Base-by-base conservation (phyloP, 2,113 vertebrate species). In the Pithys albifrons region DNA sequence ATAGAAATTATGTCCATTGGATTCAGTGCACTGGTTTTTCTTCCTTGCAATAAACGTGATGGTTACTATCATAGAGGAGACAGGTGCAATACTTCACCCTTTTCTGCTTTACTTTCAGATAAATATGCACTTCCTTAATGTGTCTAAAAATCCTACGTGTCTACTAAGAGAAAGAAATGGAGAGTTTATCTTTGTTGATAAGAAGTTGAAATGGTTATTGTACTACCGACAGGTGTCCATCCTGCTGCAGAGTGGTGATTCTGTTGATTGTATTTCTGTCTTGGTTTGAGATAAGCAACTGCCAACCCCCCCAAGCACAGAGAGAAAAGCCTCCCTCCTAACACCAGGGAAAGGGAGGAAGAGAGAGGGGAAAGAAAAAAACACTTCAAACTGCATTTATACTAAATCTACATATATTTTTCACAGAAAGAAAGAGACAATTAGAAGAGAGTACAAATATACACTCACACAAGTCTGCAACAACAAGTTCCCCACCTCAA, bases 191-290 rank as follows among this genome's bases (percentile, higher is more conserved):
- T 57, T 41, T 88, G 57, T 29, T 51, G 65, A 46, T 41, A 35
- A 57, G 28, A 61, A 88, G 24, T 19, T 67, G 41, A 85, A 33
- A 75, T 33, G 59, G 72, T 95, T 95, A 98, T 97, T 97, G 97
- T 37, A 79, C 13, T 16, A 49, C 17, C 28, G 85, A 79, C 24
- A 75, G 59, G 57, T 67, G 74, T 74, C 90, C 39, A 51, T 82
- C 69, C 54, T 97, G 62, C 67, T 52, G 41, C 86, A 64, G 57
- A 91, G 93, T 45, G 55, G 75, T 25, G 93, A 82, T 13, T 97
- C 96, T 45, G 87, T 97, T 82, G 98, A 96, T 88, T 96, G 4
- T 99, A 97, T 74, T 98, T 98, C 25, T 98, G n/a, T n/a, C n/a
- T n/a, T n/a, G n/a, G n/a, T n/a, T n/a, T n/a, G n/a, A n/a, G n/a